phyloP scores from a whole-genome alignment of 1,140 invertebrate species.

The Magallana ariakensis region DNA sequence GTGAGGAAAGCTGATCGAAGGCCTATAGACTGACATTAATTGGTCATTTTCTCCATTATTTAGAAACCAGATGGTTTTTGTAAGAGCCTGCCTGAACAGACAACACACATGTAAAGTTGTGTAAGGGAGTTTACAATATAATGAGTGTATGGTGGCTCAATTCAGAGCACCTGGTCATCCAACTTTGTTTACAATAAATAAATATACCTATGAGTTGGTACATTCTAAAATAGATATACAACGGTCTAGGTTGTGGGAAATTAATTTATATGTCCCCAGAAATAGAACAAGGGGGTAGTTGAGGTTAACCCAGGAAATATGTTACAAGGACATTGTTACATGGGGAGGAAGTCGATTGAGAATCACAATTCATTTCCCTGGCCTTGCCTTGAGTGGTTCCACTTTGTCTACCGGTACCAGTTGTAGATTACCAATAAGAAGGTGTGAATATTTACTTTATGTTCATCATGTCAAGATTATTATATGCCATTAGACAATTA shows the following conservation, averaged over 20 bases:
- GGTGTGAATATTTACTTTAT: constrained; percentile 27
- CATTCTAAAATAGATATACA: neutral
- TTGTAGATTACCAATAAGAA: neutral
- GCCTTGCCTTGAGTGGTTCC: neutral
- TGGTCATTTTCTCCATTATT: neutral
- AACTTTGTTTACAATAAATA: too few relatives aligned
- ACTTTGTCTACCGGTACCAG: constrained; percentile 4
- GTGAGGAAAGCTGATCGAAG: neutral
- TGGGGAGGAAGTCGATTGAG: neutral
- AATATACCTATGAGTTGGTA: too few relatives aligned
- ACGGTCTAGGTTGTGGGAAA: neutral
- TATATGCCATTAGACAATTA: constrained; percentile 14
- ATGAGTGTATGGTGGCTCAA: too few relatives aligned
- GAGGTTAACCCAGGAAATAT: neutral
- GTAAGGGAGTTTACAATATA: too few relatives aligned
- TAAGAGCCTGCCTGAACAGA: neutral
- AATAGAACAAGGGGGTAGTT: neutral
- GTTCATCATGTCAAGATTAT: constrained; percentile 2
- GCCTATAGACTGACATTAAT: neutral
- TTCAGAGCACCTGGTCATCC: too few relatives aligned
- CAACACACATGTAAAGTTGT: too few relatives aligned
- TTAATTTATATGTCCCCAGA: constrained; percentile 2
- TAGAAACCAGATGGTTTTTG: neutral
- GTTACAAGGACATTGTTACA: neutral
- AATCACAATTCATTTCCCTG: neutral